Base-by-base conservation (phyloP, 2,888 invertebrate species). In the Elegia similella region DNA sequence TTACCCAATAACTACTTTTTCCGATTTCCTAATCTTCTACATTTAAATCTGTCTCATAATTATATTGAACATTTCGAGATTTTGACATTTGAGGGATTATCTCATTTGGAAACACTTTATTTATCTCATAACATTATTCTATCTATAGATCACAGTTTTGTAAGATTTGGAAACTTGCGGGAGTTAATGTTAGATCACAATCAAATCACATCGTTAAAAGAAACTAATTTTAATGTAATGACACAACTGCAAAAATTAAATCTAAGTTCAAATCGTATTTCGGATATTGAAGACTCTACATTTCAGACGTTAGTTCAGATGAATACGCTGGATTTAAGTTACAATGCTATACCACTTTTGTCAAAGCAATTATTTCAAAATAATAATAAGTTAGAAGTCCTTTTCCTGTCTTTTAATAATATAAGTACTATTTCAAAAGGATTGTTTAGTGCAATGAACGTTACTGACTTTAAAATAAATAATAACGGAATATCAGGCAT, bases 41-140 rank as follows among this genome's bases (percentile, higher is more conserved):
- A 61, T 48, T 60, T 66, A 29, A 57, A 66, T 55, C n/a, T 66
- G 17, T 66, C 65, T 0, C 23, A 66, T 42, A 66, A 66, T 50
- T 44, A 44, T 6, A 61, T 66, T n/a, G 55, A 48, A 7, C 54
- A 38, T 47, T 55, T 66, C 7, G 57, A 52, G 16, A 54, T 62
- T 12, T 46, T 59, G 7, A 62, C 61, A n/a, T 66, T 66, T 56
- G 64, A 64, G 56, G 64, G 65, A 7, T 30, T 64, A 10, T 17
- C 60, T 2, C 48, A 46, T 30, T 54, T 66, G 30, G 42, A 58
- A 34, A 58, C 61, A n/a, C 56, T 66, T 3, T 23, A 57, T 17
- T 17, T 64, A 30, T 59, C 64, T 5, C 29, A 62, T 34, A 66
- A 66, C 17, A 52, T 57, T 23, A 46, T 66, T 17, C 23, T 42